Evolutionary conservation across 2,797 vertebrate genomes (phyloP).

Genomic region (Bradypodion pumilum): DNA sequence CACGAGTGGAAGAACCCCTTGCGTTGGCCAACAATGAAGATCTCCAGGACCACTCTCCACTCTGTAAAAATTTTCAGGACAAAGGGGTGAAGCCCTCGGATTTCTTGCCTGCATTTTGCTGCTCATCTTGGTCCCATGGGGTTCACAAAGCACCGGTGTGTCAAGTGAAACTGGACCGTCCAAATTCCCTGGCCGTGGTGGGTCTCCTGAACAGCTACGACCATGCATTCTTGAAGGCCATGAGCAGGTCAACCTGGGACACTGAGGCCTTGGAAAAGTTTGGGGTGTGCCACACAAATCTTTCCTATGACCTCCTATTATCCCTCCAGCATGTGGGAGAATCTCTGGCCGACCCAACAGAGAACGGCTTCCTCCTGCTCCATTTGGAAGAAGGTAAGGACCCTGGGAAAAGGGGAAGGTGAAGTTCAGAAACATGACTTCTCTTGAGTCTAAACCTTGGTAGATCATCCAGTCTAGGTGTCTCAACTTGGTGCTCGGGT

Average conservation of each 20-base stretch:
- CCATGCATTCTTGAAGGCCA: conserved; percentile 68
- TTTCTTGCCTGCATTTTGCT: no score
- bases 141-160: conserved; percentile 62
- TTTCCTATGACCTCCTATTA: not conserved
- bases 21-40: not conserved
- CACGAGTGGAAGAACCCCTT: rapidly evolving
- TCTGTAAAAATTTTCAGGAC: not conserved
- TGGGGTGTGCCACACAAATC: conserved; percentile 58
- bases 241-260: conserved; percentile 56
- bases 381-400: conserved; percentile 77
- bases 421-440: no score
- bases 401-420: no score
- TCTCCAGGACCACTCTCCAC: rapidly evolving
- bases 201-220: conserved; percentile 71
- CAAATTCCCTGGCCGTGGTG: conserved; percentile 57
- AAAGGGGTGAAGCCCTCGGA: not conserved
- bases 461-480: no score
- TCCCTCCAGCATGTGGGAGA: conserved; percentile 57
- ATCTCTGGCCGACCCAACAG: conserved; percentile 50
- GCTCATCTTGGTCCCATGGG: conserved; percentile 2
- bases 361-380: conserved; percentile 65
- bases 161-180: conserved; percentile 57
- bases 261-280: conserved; percentile 51
- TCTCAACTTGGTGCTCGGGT: no score
- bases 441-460: no score